A percentile compares a stretch with the other conserved stretches of the same genome.
These are phyloP conservation scores for Luperina nickerlii DNA, from an alignment of 2,888 invertebrate species.

Conservation along the genomic window DNA sequence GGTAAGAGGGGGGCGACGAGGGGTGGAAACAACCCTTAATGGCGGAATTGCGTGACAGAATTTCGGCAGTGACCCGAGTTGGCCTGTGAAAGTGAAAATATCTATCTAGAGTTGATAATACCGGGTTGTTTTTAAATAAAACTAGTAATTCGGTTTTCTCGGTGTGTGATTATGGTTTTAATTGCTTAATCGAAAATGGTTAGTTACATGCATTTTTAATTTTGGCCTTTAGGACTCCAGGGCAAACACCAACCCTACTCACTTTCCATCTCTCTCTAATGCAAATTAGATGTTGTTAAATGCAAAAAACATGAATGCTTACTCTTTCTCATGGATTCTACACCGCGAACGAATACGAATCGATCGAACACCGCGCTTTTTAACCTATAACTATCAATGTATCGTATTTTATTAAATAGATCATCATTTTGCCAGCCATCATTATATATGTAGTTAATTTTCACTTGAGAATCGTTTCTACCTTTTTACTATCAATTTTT, in stretches of 20 bases:
- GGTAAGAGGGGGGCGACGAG: constrained; percentile 61
- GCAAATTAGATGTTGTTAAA: not conserved
- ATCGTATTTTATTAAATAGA: constrained; percentile 11
- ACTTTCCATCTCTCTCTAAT: too few species aligned
- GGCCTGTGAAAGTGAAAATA: constrained; percentile 89
- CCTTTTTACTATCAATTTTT: constrained; percentile 38
- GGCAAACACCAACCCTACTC: too few species aligned
- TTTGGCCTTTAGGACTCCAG: too few species aligned
- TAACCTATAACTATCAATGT: not conserved
- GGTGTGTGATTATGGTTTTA: constrained; percentile 24
- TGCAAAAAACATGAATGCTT: not conserved
- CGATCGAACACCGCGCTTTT: not conserved
- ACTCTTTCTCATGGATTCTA: not conserved
- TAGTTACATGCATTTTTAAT: not conserved
- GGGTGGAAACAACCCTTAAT: constrained; percentile 86
- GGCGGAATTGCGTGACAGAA: constrained; percentile 90
- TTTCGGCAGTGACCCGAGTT: constrained; percentile 89
- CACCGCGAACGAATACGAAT: too few species aligned
- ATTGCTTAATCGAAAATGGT: constrained; percentile 40
- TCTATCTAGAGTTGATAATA: constrained; percentile 79
- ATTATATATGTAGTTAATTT: constrained; percentile 17
- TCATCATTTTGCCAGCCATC: constrained; percentile 15
- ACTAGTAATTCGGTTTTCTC: constrained; percentile 23
- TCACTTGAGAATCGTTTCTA: constrained; percentile 41
- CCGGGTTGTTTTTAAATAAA: constrained; percentile 41